Base-by-base conservation (phyloP, 2,113 vertebrate genomes). In the Sclerurus mexicanus region DNA sequence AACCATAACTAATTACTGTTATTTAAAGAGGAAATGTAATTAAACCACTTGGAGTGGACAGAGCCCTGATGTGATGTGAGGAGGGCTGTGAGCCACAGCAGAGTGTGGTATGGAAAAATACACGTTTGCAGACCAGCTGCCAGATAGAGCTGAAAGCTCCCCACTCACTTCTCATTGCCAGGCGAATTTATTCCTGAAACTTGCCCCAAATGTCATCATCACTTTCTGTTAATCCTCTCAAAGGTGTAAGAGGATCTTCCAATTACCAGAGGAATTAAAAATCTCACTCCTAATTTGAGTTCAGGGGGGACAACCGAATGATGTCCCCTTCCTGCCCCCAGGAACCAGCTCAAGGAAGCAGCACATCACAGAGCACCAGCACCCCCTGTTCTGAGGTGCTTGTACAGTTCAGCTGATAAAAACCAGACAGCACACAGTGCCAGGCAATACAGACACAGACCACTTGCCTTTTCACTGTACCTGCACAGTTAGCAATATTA, bases 21-120 rank as follows among this genome's bases (percentile, higher is more conserved):
- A 66, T 74, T 95, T 93, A 80, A 55, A 93, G 30, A 90, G 53
- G 37, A 90, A 91, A 93, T 52, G 33, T 55, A 90, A 84, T 85
- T 90, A 94, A 92, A 94, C 30, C 24, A 77, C 30, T 81, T 24
- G 19, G 37, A 39, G 46, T 71, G 72, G 82, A 80, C 88, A 80
- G 67, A 90, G 63, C 14, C 59, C 33, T 50, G 50, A 27, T 44
- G 42, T 62, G 40, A 39, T 25, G 37, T 37, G 53, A 90, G 27
- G 28, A 79, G 11, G n/a, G n/a, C 33, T 78, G 39, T 63, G 46
- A 74, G 64, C 20, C 20, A 1, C 7, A 3, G 44, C 58, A 73
- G 53, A 46, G 21, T 2, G 4, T 9, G 31, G 20, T 11, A 66
- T 1, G 2, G 33, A 28, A 53, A 87, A 87, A 53, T 10, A n/a